Base-by-base conservation (phyloP, 2,888 invertebrate species). In the Cartodere bifasciata region DNA sequence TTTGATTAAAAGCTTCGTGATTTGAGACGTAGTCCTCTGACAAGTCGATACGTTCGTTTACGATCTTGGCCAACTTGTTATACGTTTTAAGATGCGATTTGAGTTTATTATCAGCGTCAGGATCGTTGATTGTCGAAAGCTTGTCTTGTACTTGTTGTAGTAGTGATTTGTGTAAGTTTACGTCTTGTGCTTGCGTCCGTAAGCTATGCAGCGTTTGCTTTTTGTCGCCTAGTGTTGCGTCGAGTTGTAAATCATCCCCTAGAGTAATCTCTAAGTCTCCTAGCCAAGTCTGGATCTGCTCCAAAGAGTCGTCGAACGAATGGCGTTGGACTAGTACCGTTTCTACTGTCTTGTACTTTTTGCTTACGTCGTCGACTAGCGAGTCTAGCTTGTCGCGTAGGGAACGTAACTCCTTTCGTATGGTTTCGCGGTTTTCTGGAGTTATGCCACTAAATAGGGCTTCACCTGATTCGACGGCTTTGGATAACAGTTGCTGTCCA, bases 301-400 rank as follows among this genome's bases (percentile, higher is more conserved):
- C 77, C 44, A 85, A 82, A 39, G 86, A 88, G 46, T 92, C 91
- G 54, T 92, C 91, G 55, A 94, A 88, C 2, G 90, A 88, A 3
- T 87, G 85, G 57, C 91, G 73, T 47, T 91, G 87, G 53, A 90
- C 81, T 38, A 92, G 71, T 21, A 84, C 80, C 1, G 80, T 82
- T 64, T 94, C 92, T 11, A 90, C 79, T 47, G 81, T 79, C 55
- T 90, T 88, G 42, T 87, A 75, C 2, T 87, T 73, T 10, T 76
- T 75, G 53, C 85, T 88, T 0, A 88, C 75, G 55, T 81, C 78
- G 55, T 86, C 88, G 4, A 84, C 74, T 25, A 90, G 72, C 28
- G 79, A 70, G 58, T 94, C 92, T 49, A 86, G 86, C 39, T 75
- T 73, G 48, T 83, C 80, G 40, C 92, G 70, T 31, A 92, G 64